A percentile compares a stretch with the other conserved stretches of the same genome.
These are phyloP conservation scores for Zaprionus nigranus DNA, from an alignment of 1,140 invertebrate species.

Conservation along the genomic window DNA sequence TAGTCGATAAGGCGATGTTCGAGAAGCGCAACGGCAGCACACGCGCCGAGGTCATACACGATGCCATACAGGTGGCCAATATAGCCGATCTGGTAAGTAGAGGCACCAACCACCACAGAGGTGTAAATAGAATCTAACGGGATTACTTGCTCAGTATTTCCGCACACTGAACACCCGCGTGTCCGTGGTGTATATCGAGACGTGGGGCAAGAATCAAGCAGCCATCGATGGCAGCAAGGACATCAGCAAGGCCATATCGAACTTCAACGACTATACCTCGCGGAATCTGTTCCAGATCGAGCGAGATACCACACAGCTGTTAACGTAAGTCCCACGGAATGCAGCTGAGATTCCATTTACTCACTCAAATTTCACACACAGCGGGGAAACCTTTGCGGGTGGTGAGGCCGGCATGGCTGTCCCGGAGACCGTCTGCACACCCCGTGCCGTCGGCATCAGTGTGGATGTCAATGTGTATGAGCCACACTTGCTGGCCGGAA, in stretches of 20 bases:
- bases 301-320: slow-evolving; percentile 95
- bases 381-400: slow-evolving; percentile 92
- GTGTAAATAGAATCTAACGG: neutral
- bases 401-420: slow-evolving; percentile 96
- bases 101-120: neutral
- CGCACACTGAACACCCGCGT: slow-evolving; percentile 96
- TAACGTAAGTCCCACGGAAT: slow-evolving; percentile 89
- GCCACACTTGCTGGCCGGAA: slow-evolving; percentile 95
- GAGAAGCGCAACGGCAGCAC: slow-evolving; percentile 96
- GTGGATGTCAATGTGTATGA: slow-evolving; percentile 97
- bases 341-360: slow-evolving; percentile 8
- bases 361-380: slow-evolving; percentile 79
- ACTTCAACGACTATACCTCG: slow-evolving; percentile 95
- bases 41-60: slow-evolving; percentile 94
- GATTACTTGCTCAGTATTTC: slow-evolving; percentile 89
- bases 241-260: slow-evolving; percentile 92
- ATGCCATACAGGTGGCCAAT: slow-evolving; percentile 98
- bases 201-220: slow-evolving; percentile 95
- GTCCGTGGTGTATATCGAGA: slow-evolving; percentile 97
- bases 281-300: slow-evolving; percentile 92
- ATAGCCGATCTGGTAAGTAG: slow-evolving; percentile 96
- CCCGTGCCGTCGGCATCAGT: slow-evolving; percentile 95
- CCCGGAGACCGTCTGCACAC: slow-evolving; percentile 95
- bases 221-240: slow-evolving; percentile 92
- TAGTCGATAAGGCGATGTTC: slow-evolving; percentile 97